Base-by-base conservation (phyloP, 2,797 vertebrate genomes). In the Hydrocynus forskahlii region DNA sequence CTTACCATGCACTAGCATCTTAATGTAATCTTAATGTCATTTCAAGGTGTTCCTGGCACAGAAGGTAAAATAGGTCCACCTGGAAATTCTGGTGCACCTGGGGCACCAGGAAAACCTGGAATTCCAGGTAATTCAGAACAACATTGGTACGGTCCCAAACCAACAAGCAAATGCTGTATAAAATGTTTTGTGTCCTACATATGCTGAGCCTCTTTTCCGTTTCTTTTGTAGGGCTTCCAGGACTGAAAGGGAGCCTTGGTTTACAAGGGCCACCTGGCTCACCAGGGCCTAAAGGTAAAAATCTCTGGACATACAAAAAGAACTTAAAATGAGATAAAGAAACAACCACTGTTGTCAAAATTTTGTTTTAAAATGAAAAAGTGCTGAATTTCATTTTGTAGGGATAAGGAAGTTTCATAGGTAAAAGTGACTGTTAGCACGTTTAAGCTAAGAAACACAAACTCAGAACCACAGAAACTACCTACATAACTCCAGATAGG, bases 51-150 rank as follows among this genome's bases (percentile, higher is more conserved):
- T 38, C 40, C 70, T 25, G 83, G 83, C 7, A n/a, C 12, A 59
- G 40, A 40, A 40, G 63, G 63, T 66, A 38, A 66, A 66, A n/a
- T 66, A 7, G 83, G 83, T n/a, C 12, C 4, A 29, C 7, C 5
- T 54, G 85, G 85, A 69, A 5, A 19, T 21, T 35, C 63, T 75
- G 85, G 85, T 69, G 38, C 7, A 45, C 43, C 52, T 62, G 82
- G 84, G 8, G 16, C 12, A 66, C 63, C n/a, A 19, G 85, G 85
- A 7, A 8, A 1, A 5, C 5, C 0, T 14, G 85, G 85, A 71
- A 4, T 4, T 70, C 10, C 50, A 71, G 85, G 85, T 86, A 43
- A 62, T 67, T 52, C 8, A 52, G 57, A 8, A 73, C 19, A 59
- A 7, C 14, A 57, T n/a, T 16, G 4, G 17, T n/a, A 35, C 8